phyloP scores from a whole-genome alignment of 1,140 invertebrate species.

The Triops cancriformis region DNA sequence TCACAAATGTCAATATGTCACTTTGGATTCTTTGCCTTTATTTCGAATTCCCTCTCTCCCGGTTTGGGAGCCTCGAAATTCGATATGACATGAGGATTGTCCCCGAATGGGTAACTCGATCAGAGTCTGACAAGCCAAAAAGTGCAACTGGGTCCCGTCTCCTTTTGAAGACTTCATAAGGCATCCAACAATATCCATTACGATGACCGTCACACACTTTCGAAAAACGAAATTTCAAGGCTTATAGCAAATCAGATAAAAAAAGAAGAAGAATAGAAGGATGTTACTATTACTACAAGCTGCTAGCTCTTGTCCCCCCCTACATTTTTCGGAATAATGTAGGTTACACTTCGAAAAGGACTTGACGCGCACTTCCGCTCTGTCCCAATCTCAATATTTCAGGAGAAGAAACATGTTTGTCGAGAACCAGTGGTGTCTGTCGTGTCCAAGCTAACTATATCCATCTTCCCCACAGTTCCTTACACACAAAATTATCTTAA shows the following conservation, averaged over 20 bases:
- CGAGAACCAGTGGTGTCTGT: background rate
- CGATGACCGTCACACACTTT: background rate
- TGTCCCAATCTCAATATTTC: background rate
- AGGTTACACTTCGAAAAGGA: background rate
- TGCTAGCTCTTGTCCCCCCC: background rate
- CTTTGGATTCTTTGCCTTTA: background rate
- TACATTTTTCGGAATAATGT: background rate
- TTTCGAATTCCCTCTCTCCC: background rate
- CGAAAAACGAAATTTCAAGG: background rate
- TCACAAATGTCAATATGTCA: slow-evolving; percentile 1
- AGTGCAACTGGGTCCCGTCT: background rate
- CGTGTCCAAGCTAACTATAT: too few relatives aligned
- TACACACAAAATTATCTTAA: too few relatives aligned
- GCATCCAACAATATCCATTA: background rate
- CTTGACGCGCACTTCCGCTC: background rate
- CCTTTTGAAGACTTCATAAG: background rate
- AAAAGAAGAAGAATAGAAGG: background rate
- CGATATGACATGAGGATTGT: slow-evolving; percentile 5
- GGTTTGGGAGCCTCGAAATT: background rate
- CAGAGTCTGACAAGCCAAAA: slow-evolving; percentile 13
- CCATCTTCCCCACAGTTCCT: too few relatives aligned
- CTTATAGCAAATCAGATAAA: background rate
- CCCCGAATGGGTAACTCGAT: background rate
- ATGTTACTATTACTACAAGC: too few relatives aligned
- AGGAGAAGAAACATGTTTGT: background rate